phyloP scores from a whole-genome alignment of 2,888 invertebrate species.

The Pharmacophagus antenor region DNA sequence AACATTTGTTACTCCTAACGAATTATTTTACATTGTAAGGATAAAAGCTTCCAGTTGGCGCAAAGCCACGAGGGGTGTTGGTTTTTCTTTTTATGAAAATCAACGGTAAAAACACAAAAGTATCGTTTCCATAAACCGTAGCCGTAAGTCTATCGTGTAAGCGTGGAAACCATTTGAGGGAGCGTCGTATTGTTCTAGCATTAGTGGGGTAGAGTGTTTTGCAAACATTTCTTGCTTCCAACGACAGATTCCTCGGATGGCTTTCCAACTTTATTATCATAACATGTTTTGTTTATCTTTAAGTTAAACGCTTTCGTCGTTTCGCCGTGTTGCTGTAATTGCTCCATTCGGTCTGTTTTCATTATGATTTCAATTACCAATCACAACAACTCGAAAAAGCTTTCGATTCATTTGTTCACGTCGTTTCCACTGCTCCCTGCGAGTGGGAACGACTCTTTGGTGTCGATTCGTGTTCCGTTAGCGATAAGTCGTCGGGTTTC shows the following conservation, averaged over 20 bases:
- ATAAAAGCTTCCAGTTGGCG: constrained; percentile 75
- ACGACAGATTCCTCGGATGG: constrained; percentile 74
- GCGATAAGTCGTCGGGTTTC: constrained; percentile 44
- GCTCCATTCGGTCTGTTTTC: constrained; percentile 43
- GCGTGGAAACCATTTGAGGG: constrained; percentile 56
- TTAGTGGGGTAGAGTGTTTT: constrained; percentile 71
- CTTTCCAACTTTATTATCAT: constrained; percentile 72
- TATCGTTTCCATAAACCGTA: constrained; percentile 76
- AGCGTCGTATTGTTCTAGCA: constrained; percentile 66
- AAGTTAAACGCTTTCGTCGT: constrained; percentile 64
- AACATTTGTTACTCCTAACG: constrained; percentile 28
- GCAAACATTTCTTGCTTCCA: constrained; percentile 70
- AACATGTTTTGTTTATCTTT: constrained; percentile 78
- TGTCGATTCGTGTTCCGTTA: constrained; percentile 6
- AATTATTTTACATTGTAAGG: constrained; percentile 34
- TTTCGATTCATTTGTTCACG: neutral
- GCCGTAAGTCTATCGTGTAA: constrained; percentile 64
- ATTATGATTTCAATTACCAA: constrained; percentile 36
- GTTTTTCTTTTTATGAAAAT: constrained; percentile 58
- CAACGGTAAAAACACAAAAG: constrained; percentile 72
- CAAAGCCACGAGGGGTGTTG: constrained; percentile 80
- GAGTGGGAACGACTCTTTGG: neutral
- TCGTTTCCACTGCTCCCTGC: neutral
- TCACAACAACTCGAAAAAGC: constrained; percentile 20
- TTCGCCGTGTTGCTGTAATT: constrained; percentile 58